These are phyloP conservation scores for Ia io DNA, from an alignment of 2,113 vertebrate species.

Conservation along the genomic window DNA sequence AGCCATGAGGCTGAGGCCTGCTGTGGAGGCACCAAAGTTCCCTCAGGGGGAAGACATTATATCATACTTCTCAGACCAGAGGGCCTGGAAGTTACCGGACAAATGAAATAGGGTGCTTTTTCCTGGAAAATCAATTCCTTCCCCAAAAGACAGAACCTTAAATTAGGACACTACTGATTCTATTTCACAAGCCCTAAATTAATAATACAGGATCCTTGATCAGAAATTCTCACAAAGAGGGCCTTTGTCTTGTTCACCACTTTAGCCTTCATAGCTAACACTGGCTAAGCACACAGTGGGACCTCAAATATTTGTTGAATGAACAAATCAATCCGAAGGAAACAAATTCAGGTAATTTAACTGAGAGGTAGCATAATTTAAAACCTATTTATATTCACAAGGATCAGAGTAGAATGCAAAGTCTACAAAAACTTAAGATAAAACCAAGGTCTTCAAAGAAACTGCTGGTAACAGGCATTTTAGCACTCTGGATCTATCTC, in stretches of 20 bases:
- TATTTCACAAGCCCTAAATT: neutral
- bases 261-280: neutral
- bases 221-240: neutral
- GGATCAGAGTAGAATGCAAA: neutral
- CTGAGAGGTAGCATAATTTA: neutral
- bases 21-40: neutral
- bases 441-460: neutral
- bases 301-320: neutral
- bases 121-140: neutral
- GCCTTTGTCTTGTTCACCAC: neutral
- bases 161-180: neutral
- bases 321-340: neutral
- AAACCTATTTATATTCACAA: neutral
- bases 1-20: accelerated
- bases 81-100: neutral
- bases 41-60: accelerated
- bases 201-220: too few species aligned
- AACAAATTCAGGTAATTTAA: neutral
- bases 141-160: neutral
- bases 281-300: neutral
- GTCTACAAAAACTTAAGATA: neutral
- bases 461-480: accelerated
- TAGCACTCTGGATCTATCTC: too few species aligned
- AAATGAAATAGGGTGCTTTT: neutral
- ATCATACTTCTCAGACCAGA: neutral